phyloP scores from a whole-genome alignment of 2,888 invertebrate genomes.

The Lottia scabra region DNA sequence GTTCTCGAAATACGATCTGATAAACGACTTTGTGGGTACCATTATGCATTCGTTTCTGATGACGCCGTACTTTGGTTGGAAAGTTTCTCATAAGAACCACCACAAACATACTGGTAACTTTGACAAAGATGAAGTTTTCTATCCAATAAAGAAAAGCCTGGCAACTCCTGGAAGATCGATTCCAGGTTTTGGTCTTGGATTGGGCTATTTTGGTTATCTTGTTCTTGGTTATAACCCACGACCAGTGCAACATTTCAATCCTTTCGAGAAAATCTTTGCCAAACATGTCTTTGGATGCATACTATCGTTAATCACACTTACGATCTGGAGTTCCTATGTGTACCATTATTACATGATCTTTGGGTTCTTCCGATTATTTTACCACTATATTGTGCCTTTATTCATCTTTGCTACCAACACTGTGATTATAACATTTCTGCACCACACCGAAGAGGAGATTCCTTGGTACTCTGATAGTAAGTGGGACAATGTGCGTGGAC shows the following conservation, averaged over 20 bases:
- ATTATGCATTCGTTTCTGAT: conserved; percentile 50
- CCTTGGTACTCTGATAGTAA: conserved; percentile 57
- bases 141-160: conserved; percentile 44
- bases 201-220: conserved; percentile 59
- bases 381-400: conserved; percentile 53
- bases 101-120: conserved; percentile 61
- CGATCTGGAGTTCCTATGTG: conserved; percentile 34
- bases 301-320: conserved; percentile 38
- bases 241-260: conserved; percentile 50
- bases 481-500: conserved; percentile 61
- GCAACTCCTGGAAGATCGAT: conserved; percentile 28
- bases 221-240: conserved; percentile 55
- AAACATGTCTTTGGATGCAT: conserved; percentile 41
- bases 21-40: conserved; percentile 57
- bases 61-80: conserved; percentile 60
- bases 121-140: conserved; percentile 62
- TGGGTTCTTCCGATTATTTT: conserved; percentile 41
- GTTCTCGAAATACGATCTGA: conserved; percentile 45
- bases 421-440: conserved; percentile 60
- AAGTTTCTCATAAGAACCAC: conserved; percentile 56
- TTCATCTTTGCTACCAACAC: conserved; percentile 58
- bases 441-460: conserved; percentile 56
- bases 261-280: conserved; percentile 42
- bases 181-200: conserved; percentile 38
- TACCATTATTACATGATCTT: conserved; percentile 32